Base-by-base conservation (phyloP, 2,888 invertebrate species). In the Lasius platythorax region DNA sequence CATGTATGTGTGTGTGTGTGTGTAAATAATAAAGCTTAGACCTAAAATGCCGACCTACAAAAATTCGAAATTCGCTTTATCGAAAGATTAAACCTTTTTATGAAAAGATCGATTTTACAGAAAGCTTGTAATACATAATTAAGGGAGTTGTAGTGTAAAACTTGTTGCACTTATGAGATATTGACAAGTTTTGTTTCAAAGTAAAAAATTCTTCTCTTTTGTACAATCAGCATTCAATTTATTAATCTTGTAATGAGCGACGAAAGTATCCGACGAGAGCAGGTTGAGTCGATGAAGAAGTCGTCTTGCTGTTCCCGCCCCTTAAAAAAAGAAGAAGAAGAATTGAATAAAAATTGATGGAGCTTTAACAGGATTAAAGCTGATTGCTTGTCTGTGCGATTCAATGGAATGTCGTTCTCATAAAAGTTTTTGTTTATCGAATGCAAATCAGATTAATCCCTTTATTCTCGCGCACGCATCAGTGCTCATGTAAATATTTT, bases 321-420 rank as follows among this genome's bases (percentile, higher is more conserved):
- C n/a, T 43, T 46, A 23, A 50, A 23, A 23, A 37, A 66, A 1
- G 75, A n/a, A 23, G 18, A 50, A 1, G 64, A 30, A 63, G 43
- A 75, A 15, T 75, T 33, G 66, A 76, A 9, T 66, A 15, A 50
- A 37, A 76, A 50, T 64, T 64, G 33, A 75, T 64, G 64, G 9
- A 28, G 30, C n/a, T n/a, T 12, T 66, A 66, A 66, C 28, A 15
- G 23, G 28, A 53, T 33, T 46, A 75, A 64, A 33, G 18, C n/a
- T 50, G 63, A 64, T 75, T 75, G 64, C 61, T 23, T 12, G 63
- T n/a, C 1, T 18, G 18, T 23, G 23, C 18, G 40, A 50, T 23
- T 63, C 15, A 33, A 15, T 9, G 46, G 9, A 33, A 63, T 6
- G n/a, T 30, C 18, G 30, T 30, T 74, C 18, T n/a, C 33, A n/a